Base-by-base conservation (phyloP, 2,797 vertebrate species). In the Parauchenoglanis ngamensis region DNA sequence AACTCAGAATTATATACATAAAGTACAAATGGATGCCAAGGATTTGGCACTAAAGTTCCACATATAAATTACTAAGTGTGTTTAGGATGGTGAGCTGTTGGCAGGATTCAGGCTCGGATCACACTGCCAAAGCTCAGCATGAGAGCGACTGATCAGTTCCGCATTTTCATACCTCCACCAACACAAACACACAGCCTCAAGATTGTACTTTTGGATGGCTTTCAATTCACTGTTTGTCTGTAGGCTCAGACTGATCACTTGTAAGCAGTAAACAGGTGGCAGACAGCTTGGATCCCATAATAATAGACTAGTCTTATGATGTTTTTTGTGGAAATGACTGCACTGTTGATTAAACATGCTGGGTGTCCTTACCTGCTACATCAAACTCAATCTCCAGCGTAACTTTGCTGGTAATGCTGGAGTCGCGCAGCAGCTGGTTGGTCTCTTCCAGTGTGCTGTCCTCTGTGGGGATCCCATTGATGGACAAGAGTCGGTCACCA, bases 351-450 rank as follows among this genome's bases (percentile, higher is more conserved):
- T 61, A 31, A 84, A 73, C 57, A 7, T 23, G 44, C 57, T 70
- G 10, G 7, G 1, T 10, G 25, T 86, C 90, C 93, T 65, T 95
- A 99, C 98, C 98, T 94, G 98, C 98, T 86, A 99, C 98, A 90
- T 99, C 98, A 85, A 99, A 99, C 94, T 99, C 98, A 17, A 99
- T 97, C 95, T 99, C 98, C 95, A 99, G 94, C 0, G 97, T 98
- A 93, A 99, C 98, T 93, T 98, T 98, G 94, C 95, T 97, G 0
- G 96, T 98, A 93, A 99, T 97, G 91, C 97, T 97, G 83, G 98
- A 98, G 93, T 99, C 98, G 94, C 98, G 94, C 86, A 99, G 97
- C 89, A 99, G 97, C 93, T 99, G 98, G 94, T 97, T 99, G 94
- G 98, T 98, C 93, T 99, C 98, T 90, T 99, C 98, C 88, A 99